Conservation (phyloP, 2,113 vertebrate genomes). For the Copsychus sechellarum region DNA sequence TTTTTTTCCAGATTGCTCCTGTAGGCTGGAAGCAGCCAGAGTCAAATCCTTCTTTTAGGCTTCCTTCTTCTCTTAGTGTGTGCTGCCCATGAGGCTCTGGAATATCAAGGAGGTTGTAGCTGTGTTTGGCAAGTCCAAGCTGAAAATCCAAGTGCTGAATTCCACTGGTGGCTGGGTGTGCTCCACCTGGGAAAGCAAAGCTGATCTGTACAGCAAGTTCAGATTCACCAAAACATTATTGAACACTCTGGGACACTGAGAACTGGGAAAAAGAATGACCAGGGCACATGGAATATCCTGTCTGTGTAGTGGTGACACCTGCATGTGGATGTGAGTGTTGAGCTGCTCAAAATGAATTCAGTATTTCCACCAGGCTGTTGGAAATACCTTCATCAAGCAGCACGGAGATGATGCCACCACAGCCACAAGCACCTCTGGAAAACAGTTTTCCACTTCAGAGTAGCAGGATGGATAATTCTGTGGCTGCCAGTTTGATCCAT, state of each 20-base stretch:
- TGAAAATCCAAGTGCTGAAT: not conserved
- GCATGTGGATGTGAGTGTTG: not conserved
- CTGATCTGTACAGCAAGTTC: not conserved
- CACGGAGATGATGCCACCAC: not conserved
- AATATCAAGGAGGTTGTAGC: not conserved
- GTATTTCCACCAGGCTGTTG: not conserved
- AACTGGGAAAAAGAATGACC: not conserved
- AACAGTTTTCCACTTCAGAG: not conserved
- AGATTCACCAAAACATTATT: not conserved
- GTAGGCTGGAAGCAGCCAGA: not conserved
- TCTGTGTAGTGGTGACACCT: not conserved
- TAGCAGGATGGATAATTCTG: not conserved
- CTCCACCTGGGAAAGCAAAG: not conserved
- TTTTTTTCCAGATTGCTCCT: constrained; percentile 28
- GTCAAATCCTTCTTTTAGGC: not conserved
- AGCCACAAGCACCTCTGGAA: not conserved
- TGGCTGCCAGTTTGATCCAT: not conserved
- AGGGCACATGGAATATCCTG: not conserved
- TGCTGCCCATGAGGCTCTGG: not conserved
- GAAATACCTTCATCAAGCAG: not conserved
- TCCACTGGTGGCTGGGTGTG: not conserved
- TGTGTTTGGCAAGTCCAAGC: not conserved
- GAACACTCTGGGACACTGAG: not conserved
- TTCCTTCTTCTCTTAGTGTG: not conserved
- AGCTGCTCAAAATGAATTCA: not conserved